Conservation (phyloP, 2,113 vertebrate genomes). For the Mobula birostris region DNA sequence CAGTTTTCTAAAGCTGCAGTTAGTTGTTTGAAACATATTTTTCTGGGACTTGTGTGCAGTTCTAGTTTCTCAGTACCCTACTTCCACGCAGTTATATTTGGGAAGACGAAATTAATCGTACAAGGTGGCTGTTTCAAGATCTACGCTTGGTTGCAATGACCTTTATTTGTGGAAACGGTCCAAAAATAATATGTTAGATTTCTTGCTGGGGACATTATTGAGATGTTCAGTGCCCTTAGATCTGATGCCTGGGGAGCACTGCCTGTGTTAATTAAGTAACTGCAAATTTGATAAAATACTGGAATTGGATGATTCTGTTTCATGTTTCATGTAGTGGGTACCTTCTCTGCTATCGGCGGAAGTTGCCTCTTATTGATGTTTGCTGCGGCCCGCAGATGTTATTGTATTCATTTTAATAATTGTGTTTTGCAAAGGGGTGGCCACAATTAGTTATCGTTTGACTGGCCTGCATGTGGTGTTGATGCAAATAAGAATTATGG, state of each 20-base stretch:
- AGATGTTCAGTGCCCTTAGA: not conserved
- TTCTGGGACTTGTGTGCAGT: not conserved
- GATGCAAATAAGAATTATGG: not conserved
- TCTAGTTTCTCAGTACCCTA: not conserved
- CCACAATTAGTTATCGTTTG: not conserved
- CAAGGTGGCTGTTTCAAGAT: not conserved
- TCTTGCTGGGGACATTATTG: not conserved
- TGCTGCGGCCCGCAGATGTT: not conserved
- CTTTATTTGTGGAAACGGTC: not conserved
- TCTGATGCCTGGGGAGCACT: not conserved
- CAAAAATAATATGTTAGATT: conserved; percentile 15
- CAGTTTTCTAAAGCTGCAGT: not conserved
- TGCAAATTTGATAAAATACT: not conserved
- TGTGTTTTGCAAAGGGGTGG: not conserved
- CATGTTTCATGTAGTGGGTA: not conserved
- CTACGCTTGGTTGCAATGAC: not conserved
- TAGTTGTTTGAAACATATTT: not conserved
- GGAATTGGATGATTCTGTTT: not conserved
- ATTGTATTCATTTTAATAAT: not conserved
- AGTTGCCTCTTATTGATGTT: not conserved
- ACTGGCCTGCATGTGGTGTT: not conserved
- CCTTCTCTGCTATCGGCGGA: not conserved
- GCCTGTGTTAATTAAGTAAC: not conserved
- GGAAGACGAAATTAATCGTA: conserved; percentile 8
- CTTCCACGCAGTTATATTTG: conserved; percentile 10